Evolutionary conservation across 2,113 vertebrate genomes (phyloP).

Genomic region (Osmerus eperlanus): DNA sequence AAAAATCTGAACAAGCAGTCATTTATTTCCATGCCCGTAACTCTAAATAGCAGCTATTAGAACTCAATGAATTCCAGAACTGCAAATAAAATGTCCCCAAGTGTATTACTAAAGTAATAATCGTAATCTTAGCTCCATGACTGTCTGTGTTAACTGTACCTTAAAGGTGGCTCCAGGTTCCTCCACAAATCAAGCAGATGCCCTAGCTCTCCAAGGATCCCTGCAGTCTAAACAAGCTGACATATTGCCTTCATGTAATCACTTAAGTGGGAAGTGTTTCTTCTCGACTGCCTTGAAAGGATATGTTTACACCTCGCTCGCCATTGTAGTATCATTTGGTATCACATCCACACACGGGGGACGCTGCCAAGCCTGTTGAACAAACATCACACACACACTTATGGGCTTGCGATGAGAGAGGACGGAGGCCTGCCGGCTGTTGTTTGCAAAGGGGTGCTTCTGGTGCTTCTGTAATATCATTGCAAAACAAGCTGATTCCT

Average conservation of each 20-base stretch:
- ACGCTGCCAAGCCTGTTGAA: neutral
- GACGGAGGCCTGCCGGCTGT: neutral
- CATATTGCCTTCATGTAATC: neutral
- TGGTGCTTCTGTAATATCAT: neutral
- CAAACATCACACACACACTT: neutral
- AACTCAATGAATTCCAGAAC: no score
- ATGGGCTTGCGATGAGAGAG: neutral
- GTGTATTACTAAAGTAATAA: no score
- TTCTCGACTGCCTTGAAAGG: conserved; percentile 16
- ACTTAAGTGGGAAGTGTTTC: neutral
- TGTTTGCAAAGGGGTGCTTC: conserved; percentile 6
- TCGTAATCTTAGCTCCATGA: no score
- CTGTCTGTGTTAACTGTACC: no score
- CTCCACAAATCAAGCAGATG: neutral
- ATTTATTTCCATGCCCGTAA: no score
- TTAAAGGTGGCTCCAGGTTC: neutral
- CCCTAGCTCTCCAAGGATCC: neutral
- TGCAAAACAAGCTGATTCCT: neutral
- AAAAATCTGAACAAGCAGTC: no score
- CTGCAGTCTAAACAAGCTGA: neutral
- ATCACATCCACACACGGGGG: neutral
- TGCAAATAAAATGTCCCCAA: no score
- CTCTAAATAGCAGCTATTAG: no score
- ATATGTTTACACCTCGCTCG: conserved; percentile 12
- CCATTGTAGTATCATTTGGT: conserved; percentile 11